Evolutionary conservation across 2,888 invertebrate species (phyloP).

Genomic region (Drosophila limbata): DNA sequence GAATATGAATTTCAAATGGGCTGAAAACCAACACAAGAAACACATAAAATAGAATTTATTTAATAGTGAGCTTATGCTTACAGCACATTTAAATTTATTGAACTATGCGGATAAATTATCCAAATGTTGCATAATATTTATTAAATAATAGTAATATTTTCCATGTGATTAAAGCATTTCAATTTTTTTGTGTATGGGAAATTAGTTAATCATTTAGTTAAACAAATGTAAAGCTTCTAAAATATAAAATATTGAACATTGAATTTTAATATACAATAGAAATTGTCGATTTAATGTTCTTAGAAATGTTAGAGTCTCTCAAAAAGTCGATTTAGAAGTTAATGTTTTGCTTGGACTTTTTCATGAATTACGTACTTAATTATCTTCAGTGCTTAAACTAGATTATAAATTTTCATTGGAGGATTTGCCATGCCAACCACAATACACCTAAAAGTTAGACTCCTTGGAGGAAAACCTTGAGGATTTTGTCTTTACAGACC

Average conservation of each 20-base stretch:
- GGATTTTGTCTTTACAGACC: slow-evolving; percentile 25
- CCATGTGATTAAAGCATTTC: too few relatives aligned
- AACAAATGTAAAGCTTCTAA: too few relatives aligned
- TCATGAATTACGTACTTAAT: too few relatives aligned
- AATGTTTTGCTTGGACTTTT: too few relatives aligned
- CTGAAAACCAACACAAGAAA: slow-evolving; percentile 20
- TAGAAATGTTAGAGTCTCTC: too few relatives aligned
- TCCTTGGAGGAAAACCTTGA: slow-evolving; percentile 1
- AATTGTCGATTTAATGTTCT: too few relatives aligned
- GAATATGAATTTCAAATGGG: slow-evolving; percentile 38
- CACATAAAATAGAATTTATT: slow-evolving; percentile 2
- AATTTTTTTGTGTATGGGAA: too few relatives aligned
- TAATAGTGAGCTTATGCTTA: neutral
- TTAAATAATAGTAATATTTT: neutral
- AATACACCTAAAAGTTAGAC: neutral
- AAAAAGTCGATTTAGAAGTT: too few relatives aligned
- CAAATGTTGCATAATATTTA: neutral
- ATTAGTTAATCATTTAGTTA: too few relatives aligned
- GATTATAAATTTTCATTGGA: neutral
- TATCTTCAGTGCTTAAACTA: neutral
- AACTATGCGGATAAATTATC: neutral
- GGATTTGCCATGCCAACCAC: neutral
- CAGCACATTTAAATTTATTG: neutral
- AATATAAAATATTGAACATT: too few relatives aligned
- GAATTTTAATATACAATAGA: too few relatives aligned